Evolutionary conservation across 2,888 invertebrate genomes (phyloP), one percentile per base, ranked within the genome.

Genomic region (Cyclophora punctaria): DNA sequence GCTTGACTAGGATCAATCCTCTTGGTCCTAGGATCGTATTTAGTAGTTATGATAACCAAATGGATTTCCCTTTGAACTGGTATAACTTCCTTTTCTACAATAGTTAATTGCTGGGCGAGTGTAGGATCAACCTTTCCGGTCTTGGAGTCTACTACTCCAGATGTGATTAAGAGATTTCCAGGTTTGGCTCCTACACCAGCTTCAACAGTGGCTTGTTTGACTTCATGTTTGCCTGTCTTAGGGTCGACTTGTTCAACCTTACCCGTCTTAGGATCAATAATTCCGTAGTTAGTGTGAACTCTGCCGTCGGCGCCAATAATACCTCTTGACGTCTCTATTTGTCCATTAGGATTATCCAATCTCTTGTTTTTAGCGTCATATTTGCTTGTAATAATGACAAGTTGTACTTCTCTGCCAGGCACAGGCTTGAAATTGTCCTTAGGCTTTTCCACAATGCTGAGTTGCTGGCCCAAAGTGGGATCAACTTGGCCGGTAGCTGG

Each of bases 31-130:
- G 91, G 91, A 65, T 92, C 91, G 63, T 89, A 90, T 66, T 87
- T 91, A 0, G 90, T 90, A 3, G 91, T 91, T 40, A 91, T 90
- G 5, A 91, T 90, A 59, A 92, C 88, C 1, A 92, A 75, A 69
- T 91, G 91, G 44, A 91, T 88, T 65, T 89, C 89, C 64, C 83
- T 77, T 65, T 86, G 82, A 3, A 78, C 58, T 35, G 86, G 85
- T 55, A 84, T 87, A 2, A 66, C 66, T 49, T 81, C 78, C 63
- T 81, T 86, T 50, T 85, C 83, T 5, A 87, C 83, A 57, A 91
- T 84, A 52, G 82, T 89, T 5, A 91, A 79, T 60, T 91, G 89
- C 66, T 91, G 91, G 35, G 90, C 91, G 46, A 91, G 71, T 3
- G 88, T 75, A 43, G 82, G 74, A 63, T 91, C 91, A 44, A 81